Conservation (phyloP, 2,113 vertebrate genomes). For the Notiomystis cincta region DNA sequence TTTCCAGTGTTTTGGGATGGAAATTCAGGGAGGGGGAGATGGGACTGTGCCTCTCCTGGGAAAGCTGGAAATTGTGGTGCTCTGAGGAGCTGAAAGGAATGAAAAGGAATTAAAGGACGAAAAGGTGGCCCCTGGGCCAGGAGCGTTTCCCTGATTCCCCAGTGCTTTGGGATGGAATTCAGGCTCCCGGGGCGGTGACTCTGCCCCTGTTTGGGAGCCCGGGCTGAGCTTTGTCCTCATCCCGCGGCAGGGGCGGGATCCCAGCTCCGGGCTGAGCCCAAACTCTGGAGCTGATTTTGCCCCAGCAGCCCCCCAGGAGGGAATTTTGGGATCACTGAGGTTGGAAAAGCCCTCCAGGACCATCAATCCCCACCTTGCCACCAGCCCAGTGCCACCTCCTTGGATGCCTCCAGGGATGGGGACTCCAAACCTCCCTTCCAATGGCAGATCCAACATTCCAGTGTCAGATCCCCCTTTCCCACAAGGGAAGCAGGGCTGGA, state of each 20-base stretch:
- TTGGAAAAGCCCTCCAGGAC: neutral
- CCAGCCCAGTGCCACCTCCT: neutral
- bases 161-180: neutral
- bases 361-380: neutral
- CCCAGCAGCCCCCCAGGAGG: neutral
- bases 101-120: too few relatives aligned
- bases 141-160: neutral
- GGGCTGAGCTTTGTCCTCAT: neutral
- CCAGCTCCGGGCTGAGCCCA: neutral
- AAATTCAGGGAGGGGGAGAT: neutral
- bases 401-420: neutral
- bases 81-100: neutral
- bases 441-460: too few relatives aligned
- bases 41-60: neutral
- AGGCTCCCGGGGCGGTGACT: neutral
- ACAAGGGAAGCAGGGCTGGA: neutral
- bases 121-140: too few relatives aligned
- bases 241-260: neutral
- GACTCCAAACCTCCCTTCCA: neutral
- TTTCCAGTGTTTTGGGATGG: neutral
- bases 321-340: neutral
- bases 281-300: neutral
- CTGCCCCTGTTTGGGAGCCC: neutral
- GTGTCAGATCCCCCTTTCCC: neutral
- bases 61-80: neutral